phyloP scores from a whole-genome alignment of 2,797 vertebrate species.

The Melanitta fusca region DNA sequence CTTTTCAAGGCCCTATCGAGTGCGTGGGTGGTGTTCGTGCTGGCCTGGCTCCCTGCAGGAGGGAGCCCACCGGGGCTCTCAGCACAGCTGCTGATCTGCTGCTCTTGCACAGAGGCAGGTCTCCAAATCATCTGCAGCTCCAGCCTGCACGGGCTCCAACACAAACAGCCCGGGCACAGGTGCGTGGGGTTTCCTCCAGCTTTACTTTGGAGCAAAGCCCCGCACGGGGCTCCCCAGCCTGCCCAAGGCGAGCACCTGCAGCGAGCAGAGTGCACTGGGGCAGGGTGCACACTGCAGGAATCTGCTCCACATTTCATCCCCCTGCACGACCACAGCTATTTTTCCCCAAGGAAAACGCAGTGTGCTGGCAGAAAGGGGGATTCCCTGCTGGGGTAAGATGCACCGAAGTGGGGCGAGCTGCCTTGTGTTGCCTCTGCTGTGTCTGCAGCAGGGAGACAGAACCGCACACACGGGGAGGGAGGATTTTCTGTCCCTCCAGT shows the following conservation, averaged over 20 bases:
- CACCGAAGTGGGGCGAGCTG: no score
- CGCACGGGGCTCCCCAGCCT: background rate
- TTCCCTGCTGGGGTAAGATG: background rate
- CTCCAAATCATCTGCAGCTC: background rate
- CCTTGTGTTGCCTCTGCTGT: background rate
- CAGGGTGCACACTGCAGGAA: no score
- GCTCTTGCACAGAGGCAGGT: background rate
- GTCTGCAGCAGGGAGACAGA: background rate
- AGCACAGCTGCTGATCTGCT: background rate
- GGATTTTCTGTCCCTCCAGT: background rate
- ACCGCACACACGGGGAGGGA: fast-evolving
- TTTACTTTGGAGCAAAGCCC: background rate
- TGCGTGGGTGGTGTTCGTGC: background rate
- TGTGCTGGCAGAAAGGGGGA: background rate
- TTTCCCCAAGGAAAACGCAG: background rate
- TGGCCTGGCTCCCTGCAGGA: background rate
- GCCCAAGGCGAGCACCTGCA: background rate
- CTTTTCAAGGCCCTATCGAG: background rate
- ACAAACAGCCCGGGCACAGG: background rate
- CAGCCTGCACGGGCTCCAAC: background rate
- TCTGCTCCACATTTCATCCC: no score
- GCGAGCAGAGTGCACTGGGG: background rate
- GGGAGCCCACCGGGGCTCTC: background rate
- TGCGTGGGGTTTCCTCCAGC: background rate
- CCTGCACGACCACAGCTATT: background rate